These are phyloP conservation scores for Platysternon megacephalum DNA, from an alignment of 2,113 vertebrate species.

Conservation along the genomic window DNA sequence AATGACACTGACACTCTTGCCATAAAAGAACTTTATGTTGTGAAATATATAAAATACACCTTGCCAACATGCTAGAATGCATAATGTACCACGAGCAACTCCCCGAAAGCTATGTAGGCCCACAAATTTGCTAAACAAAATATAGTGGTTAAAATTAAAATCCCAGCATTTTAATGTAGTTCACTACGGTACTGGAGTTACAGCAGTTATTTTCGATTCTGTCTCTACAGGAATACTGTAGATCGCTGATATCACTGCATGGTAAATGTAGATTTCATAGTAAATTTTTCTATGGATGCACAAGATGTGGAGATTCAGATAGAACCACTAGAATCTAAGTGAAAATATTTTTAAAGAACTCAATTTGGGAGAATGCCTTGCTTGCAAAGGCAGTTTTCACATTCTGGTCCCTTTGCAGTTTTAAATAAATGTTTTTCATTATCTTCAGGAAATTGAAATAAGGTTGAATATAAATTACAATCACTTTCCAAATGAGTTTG, in stretches of 20 bases:
- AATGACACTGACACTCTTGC: not conserved
- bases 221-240: not conserved
- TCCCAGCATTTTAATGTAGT: not conserved
- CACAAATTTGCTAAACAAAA: not conserved
- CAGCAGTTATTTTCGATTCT: not conserved
- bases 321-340: not conserved
- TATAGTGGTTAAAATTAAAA: not conserved
- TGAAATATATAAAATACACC: not conserved
- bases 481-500: not conserved
- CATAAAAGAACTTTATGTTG: not conserved
- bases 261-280: not conserved
- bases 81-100: not conserved
- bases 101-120: not conserved
- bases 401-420: not conserved
- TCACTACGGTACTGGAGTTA: not conserved
- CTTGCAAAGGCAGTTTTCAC: not conserved
- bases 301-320: not conserved
- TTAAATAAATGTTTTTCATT: not conserved
- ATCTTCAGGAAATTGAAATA: not conserved
- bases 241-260: not conserved
- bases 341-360: not conserved
- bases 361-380: rapidly evolving
- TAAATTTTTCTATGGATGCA: not conserved
- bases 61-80: not conserved
- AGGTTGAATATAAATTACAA: not conserved